Conservation (phyloP, 2,113 vertebrate species). For the Myrmecophaga tridactyla region DNA sequence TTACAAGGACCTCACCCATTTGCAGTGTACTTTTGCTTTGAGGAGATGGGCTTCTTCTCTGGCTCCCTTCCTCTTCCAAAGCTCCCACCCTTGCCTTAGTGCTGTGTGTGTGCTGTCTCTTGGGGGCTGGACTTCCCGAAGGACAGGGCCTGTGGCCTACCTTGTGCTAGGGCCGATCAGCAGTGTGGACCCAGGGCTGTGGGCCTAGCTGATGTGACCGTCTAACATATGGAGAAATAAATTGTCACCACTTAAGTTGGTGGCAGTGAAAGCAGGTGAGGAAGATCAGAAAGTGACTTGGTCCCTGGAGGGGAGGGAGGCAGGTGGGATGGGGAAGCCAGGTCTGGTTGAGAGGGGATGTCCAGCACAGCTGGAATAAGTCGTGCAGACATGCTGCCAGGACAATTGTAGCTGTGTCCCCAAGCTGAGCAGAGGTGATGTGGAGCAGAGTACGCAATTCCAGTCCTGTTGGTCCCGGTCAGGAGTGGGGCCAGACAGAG, state of each 20-base stretch:
- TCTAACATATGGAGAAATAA: neutral
- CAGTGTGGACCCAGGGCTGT: too few species aligned
- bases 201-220: neutral
- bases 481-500: neutral
- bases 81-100: too few species aligned
- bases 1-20: too few species aligned
- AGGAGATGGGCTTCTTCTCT: neutral
- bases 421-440: neutral
- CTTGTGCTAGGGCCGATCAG: too few species aligned
- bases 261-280: neutral
- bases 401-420: neutral
- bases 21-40: accelerated
- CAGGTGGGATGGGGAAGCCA: neutral
- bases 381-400: neutral
- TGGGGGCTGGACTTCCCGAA: neutral
- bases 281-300: neutral
- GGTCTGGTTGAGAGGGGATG: neutral
- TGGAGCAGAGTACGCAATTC: neutral
- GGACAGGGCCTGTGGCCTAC: neutral
- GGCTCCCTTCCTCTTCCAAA: neutral
- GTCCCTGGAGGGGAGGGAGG: neutral
- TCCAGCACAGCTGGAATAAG: neutral
- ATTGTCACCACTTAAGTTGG: neutral
- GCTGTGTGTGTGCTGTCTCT: too few species aligned
- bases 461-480: neutral